Conservation (phyloP, 2,888 invertebrate species). For the Agrochola circellaris region DNA sequence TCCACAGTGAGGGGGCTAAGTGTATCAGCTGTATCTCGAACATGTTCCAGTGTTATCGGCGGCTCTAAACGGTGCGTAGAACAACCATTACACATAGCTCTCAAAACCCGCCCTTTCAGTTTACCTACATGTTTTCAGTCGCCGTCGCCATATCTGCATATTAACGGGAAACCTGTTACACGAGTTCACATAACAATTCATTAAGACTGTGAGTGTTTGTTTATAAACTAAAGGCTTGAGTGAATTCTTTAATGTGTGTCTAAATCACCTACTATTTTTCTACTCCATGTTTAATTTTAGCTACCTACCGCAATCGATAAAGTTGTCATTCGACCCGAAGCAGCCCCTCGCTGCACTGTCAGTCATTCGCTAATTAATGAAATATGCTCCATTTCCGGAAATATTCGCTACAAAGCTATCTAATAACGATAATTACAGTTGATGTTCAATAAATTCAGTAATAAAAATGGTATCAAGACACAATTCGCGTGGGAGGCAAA, state of each 20-base stretch:
- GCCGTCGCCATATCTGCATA: conserved; percentile 74
- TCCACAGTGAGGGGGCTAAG: conserved; percentile 77
- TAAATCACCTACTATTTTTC: conserved; percentile 20
- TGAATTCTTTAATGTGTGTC: conserved; percentile 29
- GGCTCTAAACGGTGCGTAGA: conserved; percentile 86
- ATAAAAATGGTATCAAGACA: conserved; percentile 68
- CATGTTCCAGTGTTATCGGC: conserved; percentile 81
- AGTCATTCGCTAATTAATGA: conserved; percentile 16
- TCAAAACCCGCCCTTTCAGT: conserved; percentile 20
- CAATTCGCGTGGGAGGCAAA: conserved; percentile 82
- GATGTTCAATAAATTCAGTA: conserved; percentile 59
- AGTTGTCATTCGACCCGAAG: conserved; percentile 35
- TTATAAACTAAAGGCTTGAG: conserved; percentile 72
- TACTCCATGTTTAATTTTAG: conserved; percentile 38
- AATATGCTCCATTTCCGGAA: conserved; percentile 27
- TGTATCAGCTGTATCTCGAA: conserved; percentile 78
- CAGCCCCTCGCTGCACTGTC: conserved; percentile 23
- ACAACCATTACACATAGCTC: conserved; percentile 40
- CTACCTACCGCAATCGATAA: conserved; percentile 50
- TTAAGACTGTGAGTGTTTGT: conserved; percentile 79
- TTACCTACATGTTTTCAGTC: conserved; percentile 32
- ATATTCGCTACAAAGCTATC: conserved; percentile 19
- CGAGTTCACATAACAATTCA: conserved; percentile 75
- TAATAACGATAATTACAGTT: conserved; percentile 46
- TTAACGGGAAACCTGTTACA: conserved; percentile 84